Conservation (phyloP, 2,888 invertebrate species). For the Melinaea marsaeus region DNA sequence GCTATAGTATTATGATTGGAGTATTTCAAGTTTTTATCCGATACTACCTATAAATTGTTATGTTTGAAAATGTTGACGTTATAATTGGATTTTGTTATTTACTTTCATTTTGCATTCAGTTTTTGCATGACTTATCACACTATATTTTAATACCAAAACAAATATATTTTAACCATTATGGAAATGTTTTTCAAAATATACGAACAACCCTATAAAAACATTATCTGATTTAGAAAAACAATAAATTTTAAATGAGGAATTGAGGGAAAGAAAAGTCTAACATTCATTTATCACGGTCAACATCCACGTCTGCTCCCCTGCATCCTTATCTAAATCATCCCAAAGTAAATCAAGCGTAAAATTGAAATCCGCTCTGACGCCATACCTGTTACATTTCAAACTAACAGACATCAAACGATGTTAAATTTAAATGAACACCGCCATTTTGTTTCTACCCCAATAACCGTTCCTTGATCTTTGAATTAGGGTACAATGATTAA, state of each 20-base stretch:
- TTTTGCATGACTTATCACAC: conserved; percentile 22
- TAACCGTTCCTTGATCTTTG: conserved; percentile 7
- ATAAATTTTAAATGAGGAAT: conserved; percentile 4
- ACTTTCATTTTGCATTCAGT: conserved; percentile 26
- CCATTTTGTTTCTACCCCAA: conserved; percentile 22
- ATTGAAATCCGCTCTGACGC: conserved; percentile 55
- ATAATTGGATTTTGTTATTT: conserved; percentile 27
- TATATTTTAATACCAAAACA: too few species aligned
- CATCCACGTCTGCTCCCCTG: conserved; percentile 17
- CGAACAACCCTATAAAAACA: not conserved
- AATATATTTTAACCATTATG: too few species aligned
- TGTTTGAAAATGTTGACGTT: conserved; percentile 20
- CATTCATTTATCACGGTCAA: conserved; percentile 27
- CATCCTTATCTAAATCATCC: conserved; percentile 53
- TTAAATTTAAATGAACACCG: conserved; percentile 48
- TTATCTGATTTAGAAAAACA: conserved; percentile 3
- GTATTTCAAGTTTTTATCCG: not conserved
- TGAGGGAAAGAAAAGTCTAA: conserved; percentile 3
- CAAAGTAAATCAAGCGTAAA: conserved; percentile 68
- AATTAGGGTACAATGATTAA: conserved; percentile 11
- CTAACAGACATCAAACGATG: conserved; percentile 58
- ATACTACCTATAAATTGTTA: conserved; percentile 21
- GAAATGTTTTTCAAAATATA: not conserved
- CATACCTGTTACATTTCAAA: conserved; percentile 39
- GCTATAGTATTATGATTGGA: not conserved